These are phyloP conservation scores for Hyphantria cunea DNA, from an alignment of 1,140 invertebrate species.

Conservation along the genomic window DNA sequence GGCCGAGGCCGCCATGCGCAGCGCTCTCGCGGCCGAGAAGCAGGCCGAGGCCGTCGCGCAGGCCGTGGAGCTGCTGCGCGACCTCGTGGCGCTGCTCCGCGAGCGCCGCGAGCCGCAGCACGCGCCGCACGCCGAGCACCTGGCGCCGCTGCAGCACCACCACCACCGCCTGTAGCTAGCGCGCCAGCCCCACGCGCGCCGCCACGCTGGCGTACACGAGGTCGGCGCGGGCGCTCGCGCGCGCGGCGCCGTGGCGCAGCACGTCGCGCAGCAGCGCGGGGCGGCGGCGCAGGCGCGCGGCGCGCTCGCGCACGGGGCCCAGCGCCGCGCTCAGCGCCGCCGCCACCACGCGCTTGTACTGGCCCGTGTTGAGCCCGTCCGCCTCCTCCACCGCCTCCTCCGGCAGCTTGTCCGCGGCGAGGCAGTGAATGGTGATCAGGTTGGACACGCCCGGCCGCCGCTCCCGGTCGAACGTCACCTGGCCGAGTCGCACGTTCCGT, in stretches of 20 bases:
- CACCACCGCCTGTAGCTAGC: conserved; percentile 43
- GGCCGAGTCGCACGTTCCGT: too few species aligned
- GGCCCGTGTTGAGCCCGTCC: conserved; percentile 86
- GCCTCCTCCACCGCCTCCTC: conserved; percentile 89
- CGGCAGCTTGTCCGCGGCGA: conserved; percentile 86
- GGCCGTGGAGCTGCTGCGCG: conserved; percentile 62
- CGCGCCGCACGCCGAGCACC: conserved; percentile 19
- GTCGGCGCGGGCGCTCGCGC: conserved; percentile 86
- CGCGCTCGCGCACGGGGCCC: conserved; percentile 48
- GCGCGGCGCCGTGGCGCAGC: conserved; percentile 86
- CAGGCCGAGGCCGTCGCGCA: conserved; percentile 70
- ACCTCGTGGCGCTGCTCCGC: conserved; percentile 54
- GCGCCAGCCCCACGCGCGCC: conserved; percentile 82
- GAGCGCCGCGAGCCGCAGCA: conserved; percentile 38
- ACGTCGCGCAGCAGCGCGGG: conserved; percentile 86
- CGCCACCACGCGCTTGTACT: conserved; percentile 62
- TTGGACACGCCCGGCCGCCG: conserved; percentile 94
- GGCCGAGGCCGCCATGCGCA: conserved; percentile 70
- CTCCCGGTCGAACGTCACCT: conserved; percentile 90
- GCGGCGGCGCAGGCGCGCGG: conserved; percentile 82
- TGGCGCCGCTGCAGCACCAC: conserved; percentile 38
- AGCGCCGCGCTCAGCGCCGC: conserved; percentile 45
- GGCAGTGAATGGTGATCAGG: conserved; percentile 92
- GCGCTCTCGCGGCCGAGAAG: conserved; percentile 68
- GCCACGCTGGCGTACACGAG: conserved; percentile 87